Percentiles rank a stretch among this genome's conserved stretches.
These are phyloP conservation scores for Aphidius gifuensis DNA, from an alignment of 1,140 invertebrate genomes.

Conservation along the genomic window DNA sequence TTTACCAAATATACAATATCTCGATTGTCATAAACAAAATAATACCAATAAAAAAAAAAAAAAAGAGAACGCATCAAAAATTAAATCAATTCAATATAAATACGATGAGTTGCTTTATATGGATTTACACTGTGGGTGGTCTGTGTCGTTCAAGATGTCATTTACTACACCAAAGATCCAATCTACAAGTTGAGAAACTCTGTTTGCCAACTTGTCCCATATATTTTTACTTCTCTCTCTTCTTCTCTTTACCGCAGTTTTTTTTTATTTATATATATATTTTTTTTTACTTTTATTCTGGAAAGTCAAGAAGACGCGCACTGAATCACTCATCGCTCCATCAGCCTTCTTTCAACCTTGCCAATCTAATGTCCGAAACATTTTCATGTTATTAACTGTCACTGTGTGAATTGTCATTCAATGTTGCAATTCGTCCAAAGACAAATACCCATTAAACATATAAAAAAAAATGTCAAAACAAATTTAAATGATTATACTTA, in stretches of 20 bases:
- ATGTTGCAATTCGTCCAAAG: constrained; percentile 10
- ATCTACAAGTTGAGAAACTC: constrained; percentile 40
- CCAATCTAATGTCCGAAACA: neutral
- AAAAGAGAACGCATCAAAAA: constrained; percentile 19
- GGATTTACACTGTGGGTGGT: constrained; percentile 52
- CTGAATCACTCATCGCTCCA: constrained; percentile 47
- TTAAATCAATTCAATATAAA: constrained; percentile 4
- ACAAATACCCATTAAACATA: neutral
- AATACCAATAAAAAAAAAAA: neutral
- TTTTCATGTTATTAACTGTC: constrained; percentile 3
- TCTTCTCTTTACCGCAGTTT: constrained; percentile 6
- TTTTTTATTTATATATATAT: too few relatives aligned
- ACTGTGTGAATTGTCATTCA: constrained; percentile 20
- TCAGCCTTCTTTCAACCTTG: constrained; percentile 10
- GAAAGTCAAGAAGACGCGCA: constrained; percentile 31
- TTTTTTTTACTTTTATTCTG: constrained; percentile 5
- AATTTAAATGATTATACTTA: too few relatives aligned
- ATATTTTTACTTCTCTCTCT: constrained; percentile 10
- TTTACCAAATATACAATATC: constrained; percentile 41
- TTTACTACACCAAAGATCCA: constrained; percentile 19
- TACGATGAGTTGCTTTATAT: constrained; percentile 34
- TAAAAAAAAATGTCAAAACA: too few relatives aligned
- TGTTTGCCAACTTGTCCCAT: constrained; percentile 18
- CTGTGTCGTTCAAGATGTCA: constrained; percentile 41
- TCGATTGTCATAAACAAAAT: too few relatives aligned